Conservation (phyloP, 2,113 vertebrate species). For the Hiodon tergisus region DNA sequence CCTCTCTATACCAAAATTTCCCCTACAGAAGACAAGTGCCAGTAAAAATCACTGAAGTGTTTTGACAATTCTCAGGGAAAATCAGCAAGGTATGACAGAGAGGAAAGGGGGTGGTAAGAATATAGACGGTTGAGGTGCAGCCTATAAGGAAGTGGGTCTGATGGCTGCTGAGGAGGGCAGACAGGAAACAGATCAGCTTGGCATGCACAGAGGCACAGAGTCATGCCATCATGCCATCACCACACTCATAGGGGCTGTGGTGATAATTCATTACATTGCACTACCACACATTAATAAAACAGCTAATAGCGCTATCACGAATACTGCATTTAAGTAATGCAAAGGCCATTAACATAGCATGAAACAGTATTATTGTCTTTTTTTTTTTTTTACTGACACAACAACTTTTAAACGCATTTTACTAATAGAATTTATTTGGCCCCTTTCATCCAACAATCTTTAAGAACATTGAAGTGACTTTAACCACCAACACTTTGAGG, state of each 20-base stretch:
- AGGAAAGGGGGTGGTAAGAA: not conserved
- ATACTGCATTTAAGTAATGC: no score
- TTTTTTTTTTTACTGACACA: no score
- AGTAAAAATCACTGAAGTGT: not conserved
- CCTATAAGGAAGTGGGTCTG: constrained; percentile 20
- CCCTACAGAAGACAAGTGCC: not conserved
- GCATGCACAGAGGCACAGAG: not conserved
- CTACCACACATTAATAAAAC: not conserved
- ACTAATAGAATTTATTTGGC: no score
- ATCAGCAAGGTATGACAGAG: not conserved
- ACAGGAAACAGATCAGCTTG: constrained; percentile 9
- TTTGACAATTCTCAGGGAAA: not conserved
- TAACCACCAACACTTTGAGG: no score
- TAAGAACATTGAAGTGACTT: no score
- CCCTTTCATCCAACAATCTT: no score
- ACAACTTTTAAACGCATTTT: no score
- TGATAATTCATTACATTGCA: not conserved
- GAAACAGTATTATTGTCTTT: no score
- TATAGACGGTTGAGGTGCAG: not conserved
- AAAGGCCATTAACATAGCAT: no score
- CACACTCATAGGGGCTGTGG: not conserved
- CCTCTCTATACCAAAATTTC: no score
- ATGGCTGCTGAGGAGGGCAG: constrained; percentile 4
- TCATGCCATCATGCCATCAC: not conserved
- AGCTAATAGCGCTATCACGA: not conserved